These are phyloP conservation scores for Latrodectus hesperus DNA, from an alignment of 2,888 invertebrate genomes.

Conservation along the genomic window DNA sequence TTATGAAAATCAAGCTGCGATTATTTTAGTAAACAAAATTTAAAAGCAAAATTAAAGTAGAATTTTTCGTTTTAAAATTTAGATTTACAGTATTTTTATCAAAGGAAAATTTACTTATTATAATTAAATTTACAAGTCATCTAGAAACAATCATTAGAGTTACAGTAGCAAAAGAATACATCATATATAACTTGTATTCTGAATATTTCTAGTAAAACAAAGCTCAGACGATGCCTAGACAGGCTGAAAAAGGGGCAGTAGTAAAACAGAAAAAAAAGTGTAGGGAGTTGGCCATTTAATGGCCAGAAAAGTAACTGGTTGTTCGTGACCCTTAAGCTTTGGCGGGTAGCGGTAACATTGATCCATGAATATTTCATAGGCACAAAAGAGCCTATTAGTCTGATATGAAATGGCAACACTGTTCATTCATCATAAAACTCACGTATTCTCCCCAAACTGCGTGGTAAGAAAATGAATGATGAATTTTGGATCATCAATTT, in stretches of 20 bases:
- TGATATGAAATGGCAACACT: constrained; percentile 56
- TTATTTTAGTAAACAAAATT: too few relatives aligned
- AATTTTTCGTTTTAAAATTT: too few relatives aligned
- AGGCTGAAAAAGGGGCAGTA: neutral
- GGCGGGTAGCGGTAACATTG: constrained; percentile 33
- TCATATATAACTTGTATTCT: too few relatives aligned
- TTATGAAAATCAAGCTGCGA: too few relatives aligned
- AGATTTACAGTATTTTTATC: too few relatives aligned
- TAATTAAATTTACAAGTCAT: too few relatives aligned
- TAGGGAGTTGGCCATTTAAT: constrained; percentile 7
- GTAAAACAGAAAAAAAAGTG: neutral
- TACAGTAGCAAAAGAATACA: too few relatives aligned
- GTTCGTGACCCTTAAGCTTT: constrained; percentile 55
- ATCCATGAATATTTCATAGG: constrained; percentile 63
- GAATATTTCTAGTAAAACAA: neutral
- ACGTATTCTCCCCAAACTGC: constrained; percentile 32
- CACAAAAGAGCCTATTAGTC: constrained; percentile 67
- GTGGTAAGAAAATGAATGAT: constrained; percentile 30
- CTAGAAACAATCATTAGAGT: too few relatives aligned
- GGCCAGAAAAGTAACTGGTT: constrained; percentile 26
- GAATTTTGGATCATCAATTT: constrained; percentile 3
- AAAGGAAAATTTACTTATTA: too few relatives aligned
- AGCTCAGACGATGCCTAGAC: neutral
- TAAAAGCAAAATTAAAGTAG: too few relatives aligned
- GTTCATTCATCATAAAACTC: constrained; percentile 55